Evolutionary conservation across 2,113 vertebrate species (phyloP), one percentile per base, ranked within the genome.

Genomic region (Syrrhaptes paradoxus): DNA sequence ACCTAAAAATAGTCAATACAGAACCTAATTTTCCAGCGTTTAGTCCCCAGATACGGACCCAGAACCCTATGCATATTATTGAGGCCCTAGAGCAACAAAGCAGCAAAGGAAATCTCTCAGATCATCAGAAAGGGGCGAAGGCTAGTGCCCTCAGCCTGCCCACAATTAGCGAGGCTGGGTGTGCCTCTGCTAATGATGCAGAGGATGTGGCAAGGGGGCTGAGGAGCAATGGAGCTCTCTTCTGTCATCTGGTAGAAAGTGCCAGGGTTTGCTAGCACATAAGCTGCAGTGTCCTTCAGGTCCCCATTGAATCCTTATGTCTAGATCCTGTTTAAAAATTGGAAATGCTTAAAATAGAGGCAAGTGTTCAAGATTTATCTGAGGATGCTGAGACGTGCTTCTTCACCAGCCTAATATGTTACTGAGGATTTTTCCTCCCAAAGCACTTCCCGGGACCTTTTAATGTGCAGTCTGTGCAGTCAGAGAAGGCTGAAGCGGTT

Each of bases 1-100:
- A 78, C 52, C 88, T 96, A 93, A 96, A 96, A 96, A 95, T 95
- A 95, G 90, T 48, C 74, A 93, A 87, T 31, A 79, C 20, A 31
- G 31, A 87, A 61, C 49, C 11, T 89, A 72, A 71, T 94, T 94
- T 97, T 67, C 54, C 57, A 79, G 29, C 36, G 5, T 85, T 68
- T 91, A 36, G 34, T 79, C 48, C 49, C 58, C 45, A 87, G 61
- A 75, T 13, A 87, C 45, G n/a, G 20, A 79, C 24, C 20, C 52
- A 58, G 58, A 87, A 41, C 17, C 18, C 26, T 19, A 3, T 29
- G 28, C 15, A 10, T 67, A 9, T 36, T 54, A 63, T 13, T 20
- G 26, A 89, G 61, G 61, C 66, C 70, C 49, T 68, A 43, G 14
- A 89, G 77, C 46, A 43, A 67, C 73, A 75, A 54, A 85, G 18